phyloP scores from a whole-genome alignment of 2,888 invertebrate species.

The Dolomedes plantarius region DNA sequence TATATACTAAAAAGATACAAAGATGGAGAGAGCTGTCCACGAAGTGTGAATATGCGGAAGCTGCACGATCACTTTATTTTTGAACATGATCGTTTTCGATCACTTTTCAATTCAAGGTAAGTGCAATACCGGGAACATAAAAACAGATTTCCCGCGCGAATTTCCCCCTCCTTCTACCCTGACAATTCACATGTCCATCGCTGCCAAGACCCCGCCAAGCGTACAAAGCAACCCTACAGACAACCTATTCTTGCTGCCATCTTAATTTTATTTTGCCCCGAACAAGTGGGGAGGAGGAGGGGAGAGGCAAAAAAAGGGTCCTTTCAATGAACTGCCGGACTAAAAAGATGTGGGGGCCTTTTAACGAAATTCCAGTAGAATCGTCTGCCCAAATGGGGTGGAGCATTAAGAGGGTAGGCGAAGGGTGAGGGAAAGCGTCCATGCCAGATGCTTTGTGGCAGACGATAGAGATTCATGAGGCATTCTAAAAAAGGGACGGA shows the following conservation, averaged over 20 bases:
- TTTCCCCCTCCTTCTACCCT: too few relatives aligned
- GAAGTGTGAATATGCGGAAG: too few relatives aligned
- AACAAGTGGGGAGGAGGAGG: not conserved
- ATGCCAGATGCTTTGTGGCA: constrained; percentile 6
- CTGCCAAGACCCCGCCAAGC: too few relatives aligned
- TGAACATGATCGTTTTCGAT: too few relatives aligned
- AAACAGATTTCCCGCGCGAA: too few relatives aligned
- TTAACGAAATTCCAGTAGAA: constrained; percentile 1
- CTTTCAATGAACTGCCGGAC: not conserved
- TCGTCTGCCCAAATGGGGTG: not conserved
- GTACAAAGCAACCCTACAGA: too few relatives aligned
- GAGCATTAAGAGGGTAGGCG: not conserved
- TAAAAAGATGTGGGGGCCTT: constrained; percentile 3
- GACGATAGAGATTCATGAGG: constrained; percentile 8
- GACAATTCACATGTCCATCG: too few relatives aligned
- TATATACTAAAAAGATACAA: too few relatives aligned
- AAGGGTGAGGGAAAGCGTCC: not conserved
- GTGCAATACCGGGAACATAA: too few relatives aligned
- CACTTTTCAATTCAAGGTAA: too few relatives aligned
- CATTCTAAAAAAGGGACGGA: not conserved
- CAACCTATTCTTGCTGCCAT: not conserved
- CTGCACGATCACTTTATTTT: too few relatives aligned
- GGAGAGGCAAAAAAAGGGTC: not conserved
- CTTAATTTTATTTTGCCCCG: not conserved
- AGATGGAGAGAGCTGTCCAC: too few relatives aligned